These are phyloP conservation scores for Hemibagrus guttatus DNA, from an alignment of 2,797 vertebrate species.

Conservation along the genomic window DNA sequence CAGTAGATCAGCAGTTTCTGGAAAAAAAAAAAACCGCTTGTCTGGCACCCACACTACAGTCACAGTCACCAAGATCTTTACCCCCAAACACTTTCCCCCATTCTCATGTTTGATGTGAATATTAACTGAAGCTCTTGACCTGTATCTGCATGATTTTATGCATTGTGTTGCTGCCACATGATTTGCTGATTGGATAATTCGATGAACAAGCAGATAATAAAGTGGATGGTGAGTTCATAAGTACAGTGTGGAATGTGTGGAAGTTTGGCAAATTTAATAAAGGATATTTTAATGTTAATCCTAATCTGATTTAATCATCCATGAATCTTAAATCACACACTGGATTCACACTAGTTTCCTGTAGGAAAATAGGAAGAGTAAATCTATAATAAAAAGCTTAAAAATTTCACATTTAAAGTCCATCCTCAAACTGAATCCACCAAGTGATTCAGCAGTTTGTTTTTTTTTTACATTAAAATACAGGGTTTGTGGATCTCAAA, in stretches of 20 bases:
- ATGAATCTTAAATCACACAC: not conserved
- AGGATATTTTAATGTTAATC: not conserved
- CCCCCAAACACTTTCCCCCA: not conserved
- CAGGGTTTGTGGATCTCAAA: not conserved
- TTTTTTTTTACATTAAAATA: not conserved
- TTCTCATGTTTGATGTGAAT: not conserved
- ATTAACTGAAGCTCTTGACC: not conserved
- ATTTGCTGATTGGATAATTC: not conserved
- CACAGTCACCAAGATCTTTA: not conserved
- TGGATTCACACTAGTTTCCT: not conserved
- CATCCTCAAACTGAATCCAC: not conserved
- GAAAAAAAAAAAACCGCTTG: not conserved
- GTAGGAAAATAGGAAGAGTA: not conserved
- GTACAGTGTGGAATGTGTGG: not conserved
- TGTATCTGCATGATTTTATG: not conserved
- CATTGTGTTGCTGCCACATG: not conserved
- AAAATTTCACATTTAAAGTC: not conserved
- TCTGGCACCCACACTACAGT: not conserved
- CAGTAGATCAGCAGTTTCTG: not conserved
- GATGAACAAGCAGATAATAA: not conserved
- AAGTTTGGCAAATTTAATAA: not conserved
- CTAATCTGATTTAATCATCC: not conserved
- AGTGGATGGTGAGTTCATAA: not conserved
- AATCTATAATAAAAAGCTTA: not conserved
- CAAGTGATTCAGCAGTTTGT: not conserved